Evolutionary conservation across 2,797 vertebrate genomes (phyloP), one percentile per base, ranked within the genome.

Genomic region (Pogoniulus pusillus): DNA sequence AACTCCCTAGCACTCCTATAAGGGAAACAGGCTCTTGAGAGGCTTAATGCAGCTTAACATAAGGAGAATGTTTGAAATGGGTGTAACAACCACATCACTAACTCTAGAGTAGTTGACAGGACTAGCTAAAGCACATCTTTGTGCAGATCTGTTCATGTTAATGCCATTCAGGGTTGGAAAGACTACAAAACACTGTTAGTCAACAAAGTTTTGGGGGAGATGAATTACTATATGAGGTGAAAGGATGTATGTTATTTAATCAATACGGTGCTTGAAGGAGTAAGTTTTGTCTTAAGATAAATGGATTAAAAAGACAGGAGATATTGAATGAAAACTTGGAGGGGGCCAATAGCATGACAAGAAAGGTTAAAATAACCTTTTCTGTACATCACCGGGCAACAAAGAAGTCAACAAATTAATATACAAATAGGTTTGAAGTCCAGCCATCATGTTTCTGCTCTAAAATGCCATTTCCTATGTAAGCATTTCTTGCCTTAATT

Each of bases 291-390:
- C 69, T 43, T 58, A 19, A 95, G 95, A 96, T 92, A 85, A 96
- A 91, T 96, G 64, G 49, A 92, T 95, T 94, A 62, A 85, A 92
- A 85, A 97, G 89, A 81, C 77, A 85, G 74, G 65, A 86, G 79
- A n/a, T 89, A 88, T 92, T 69, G 78, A 43, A 82, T 91, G 77
- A 84, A 94, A 76, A 84, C 69, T 91, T 77, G 78, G 69, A 84
- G 84, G 35, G 80, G 71, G 70, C 80, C 88, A 92, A 37, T 81
- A 85, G 45, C 39, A 55, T 65, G 80, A 90, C 91, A 92, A 62
- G 82, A 91, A 97, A 95, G 89, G 90, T 96, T 91, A 93, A 93
- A 79, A 64, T 29, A 64, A 92, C 73, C 80, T 95, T 96, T 92
- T 90, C 71, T 86, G 51, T 93, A 55, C 69, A 59, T 86, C 60